Conservation (phyloP, 2,113 vertebrate genomes). For the Grus americana region DNA sequence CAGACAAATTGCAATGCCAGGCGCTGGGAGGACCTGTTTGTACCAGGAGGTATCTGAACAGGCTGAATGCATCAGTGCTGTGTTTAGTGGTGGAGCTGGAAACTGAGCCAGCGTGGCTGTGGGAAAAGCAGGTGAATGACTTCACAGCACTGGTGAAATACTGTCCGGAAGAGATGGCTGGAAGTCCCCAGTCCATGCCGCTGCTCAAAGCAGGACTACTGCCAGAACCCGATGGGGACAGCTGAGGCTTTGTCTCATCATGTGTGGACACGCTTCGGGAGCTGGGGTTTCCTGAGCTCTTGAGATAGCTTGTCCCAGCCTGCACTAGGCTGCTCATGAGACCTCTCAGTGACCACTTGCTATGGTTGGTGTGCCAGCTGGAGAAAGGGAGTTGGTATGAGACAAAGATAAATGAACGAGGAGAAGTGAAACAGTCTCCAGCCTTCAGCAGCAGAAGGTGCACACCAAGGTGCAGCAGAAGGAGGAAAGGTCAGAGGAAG, state of each 20-base stretch:
- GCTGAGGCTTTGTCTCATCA: neutral
- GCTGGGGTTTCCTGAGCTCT: neutral
- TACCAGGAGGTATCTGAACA: neutral
- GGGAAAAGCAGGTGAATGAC: neutral
- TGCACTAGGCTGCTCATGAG: neutral
- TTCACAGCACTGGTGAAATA: neutral
- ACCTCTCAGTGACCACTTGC: rapidly evolving
- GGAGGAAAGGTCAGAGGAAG: neutral
- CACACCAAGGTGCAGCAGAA: neutral
- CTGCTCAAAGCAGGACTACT: neutral
- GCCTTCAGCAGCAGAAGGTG: neutral
- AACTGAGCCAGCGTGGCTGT: neutral
- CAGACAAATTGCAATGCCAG: neutral
- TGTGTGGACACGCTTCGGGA: neutral
- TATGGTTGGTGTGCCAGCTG: neutral
- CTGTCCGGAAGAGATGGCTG: neutral
- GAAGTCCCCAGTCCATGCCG: rapidly evolving
- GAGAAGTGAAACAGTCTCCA: neutral
- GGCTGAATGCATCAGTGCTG: neutral
- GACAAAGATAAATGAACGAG: neutral
- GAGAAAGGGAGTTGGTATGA: neutral
- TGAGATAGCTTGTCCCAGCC: neutral
- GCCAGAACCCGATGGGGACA: rapidly evolving
- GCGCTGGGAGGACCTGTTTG: neutral
- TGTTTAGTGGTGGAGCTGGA: neutral